Base-by-base conservation (phyloP, 2,797 vertebrate genomes). In the Delichon dasypus region DNA sequence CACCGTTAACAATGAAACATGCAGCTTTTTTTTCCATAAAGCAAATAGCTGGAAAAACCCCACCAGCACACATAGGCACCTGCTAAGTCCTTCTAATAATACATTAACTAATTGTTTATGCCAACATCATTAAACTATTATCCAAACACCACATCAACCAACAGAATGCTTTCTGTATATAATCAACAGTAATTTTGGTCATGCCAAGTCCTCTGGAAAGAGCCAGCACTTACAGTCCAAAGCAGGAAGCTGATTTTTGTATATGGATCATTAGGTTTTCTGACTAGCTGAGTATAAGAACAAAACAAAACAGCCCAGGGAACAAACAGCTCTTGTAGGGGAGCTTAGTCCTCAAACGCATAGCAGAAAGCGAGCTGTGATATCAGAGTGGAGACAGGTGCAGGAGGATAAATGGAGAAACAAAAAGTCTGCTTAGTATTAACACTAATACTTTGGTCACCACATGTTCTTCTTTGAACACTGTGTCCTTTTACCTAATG, bases 61-160 rank as follows among this genome's bases (percentile, higher is more conserved):
- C 76, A 85, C 48, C 38, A 80, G 53, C 57, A 74, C 10, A 51
- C 27, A 85, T 0, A 1, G 88, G 61, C 80, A 93, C 89, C 77
- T 94, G 66, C 60, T 78, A 94, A 91, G 64, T 71, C 64, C 79
- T 81, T 80, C 72, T 92, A 91, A 85, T 74, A 92, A 86, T 48
- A 75, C 29, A 83, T 81, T 73, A 93, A 89, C 48, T 87, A 89
- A 96, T 64, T 91, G 93, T 75, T 95, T 89, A 93, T 4, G 9
- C 26, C 47, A 92, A 84, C 51, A 89, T 78, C 64, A 81, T 80
- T 85, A 87, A 74, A 85, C 40, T 66, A 53, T 87, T 84, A 94
- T 71, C 85, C 66, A 93, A 91, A 83, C 54, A 93, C 34, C 53
- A 44, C 38, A 76, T 87, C 65, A 85, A 89, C 45, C 47, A 94